These are phyloP conservation scores for Trachemys scripta DNA, from an alignment of 2,113 vertebrate species.

Conservation along the genomic window DNA sequence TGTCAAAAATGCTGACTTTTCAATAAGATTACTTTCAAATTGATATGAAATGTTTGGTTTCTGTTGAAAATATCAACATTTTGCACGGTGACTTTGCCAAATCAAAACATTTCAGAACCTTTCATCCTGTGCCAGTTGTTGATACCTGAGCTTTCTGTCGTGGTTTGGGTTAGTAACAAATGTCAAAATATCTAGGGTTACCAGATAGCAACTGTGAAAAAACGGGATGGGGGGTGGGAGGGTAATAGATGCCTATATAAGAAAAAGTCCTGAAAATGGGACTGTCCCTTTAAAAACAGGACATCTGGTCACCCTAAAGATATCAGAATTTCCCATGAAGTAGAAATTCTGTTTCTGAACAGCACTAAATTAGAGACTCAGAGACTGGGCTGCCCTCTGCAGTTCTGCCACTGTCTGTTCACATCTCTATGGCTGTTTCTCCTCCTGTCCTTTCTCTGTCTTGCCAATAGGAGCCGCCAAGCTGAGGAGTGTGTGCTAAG, in stretches of 20 bases:
- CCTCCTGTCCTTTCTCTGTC: conserved; percentile 2
- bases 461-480: not conserved
- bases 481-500: too few relatives aligned
- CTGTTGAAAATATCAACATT: not conserved
- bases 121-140: not conserved
- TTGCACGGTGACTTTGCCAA: not conserved
- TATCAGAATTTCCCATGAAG: conserved; percentile 46
- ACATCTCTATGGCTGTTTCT: conserved; percentile 24
- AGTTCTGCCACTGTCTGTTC: conserved; percentile 24
- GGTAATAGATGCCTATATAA: too few relatives aligned
- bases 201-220: too few relatives aligned
- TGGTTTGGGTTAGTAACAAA: not conserved
- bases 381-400: conserved; percentile 34
- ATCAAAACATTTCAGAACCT: not conserved
- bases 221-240: too few relatives aligned
- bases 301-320: too few relatives aligned
- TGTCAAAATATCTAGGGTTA: not conserved
- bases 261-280: too few relatives aligned
- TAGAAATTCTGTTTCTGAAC: conserved; percentile 56
- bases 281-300: too few relatives aligned
- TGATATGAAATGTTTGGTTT: not conserved
- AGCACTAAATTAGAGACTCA: conserved; percentile 19
- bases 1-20: not conserved
- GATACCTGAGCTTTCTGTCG: too few relatives aligned
- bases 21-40: not conserved